These are phyloP conservation scores for Drosophila prostipennis DNA, from an alignment of 2,888 invertebrate genomes.

Conservation along the genomic window DNA sequence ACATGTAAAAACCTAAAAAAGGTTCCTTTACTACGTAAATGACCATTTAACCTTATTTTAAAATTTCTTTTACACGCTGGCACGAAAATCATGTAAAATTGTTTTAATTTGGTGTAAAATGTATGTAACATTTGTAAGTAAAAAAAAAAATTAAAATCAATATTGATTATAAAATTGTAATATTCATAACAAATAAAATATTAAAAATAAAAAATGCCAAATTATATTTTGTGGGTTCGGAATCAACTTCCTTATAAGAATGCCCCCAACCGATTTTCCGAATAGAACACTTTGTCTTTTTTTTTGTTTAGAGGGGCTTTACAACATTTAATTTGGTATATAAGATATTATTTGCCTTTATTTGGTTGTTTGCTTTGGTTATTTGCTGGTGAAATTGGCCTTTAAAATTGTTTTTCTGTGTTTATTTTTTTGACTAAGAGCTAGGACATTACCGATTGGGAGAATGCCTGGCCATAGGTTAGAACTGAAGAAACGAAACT, in stretches of 20 bases:
- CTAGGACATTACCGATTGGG: not conserved
- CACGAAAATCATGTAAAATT: too few relatives aligned
- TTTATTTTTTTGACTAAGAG: slow-evolving; percentile 8
- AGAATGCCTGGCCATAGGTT: slow-evolving; percentile 3
- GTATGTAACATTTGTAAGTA: too few relatives aligned
- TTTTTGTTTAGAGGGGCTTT: slow-evolving; percentile 70
- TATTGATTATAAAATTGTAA: too few relatives aligned
- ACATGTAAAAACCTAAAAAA: too few relatives aligned
- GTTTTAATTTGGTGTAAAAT: too few relatives aligned
- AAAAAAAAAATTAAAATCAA: too few relatives aligned
- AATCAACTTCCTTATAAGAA: too few relatives aligned
- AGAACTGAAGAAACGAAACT: slow-evolving; percentile 28
- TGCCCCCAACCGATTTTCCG: not conserved
- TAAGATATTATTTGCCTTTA: slow-evolving; percentile 62
- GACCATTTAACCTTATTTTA: too few relatives aligned
- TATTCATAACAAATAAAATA: not conserved
- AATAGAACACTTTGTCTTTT: slow-evolving; percentile 13
- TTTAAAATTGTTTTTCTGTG: slow-evolving; percentile 43
- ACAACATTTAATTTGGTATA: slow-evolving; percentile 82
- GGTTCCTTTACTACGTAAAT: too few relatives aligned
- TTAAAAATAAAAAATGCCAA: not conserved
- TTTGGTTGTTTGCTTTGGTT: slow-evolving; percentile 42
- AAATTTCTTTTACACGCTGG: too few relatives aligned
- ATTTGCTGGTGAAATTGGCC: slow-evolving; percentile 53
- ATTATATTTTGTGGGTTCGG: too few relatives aligned